These are phyloP conservation scores for Cossypha polioptera DNA, from an alignment of 2,797 vertebrate species.

Conservation along the genomic window DNA sequence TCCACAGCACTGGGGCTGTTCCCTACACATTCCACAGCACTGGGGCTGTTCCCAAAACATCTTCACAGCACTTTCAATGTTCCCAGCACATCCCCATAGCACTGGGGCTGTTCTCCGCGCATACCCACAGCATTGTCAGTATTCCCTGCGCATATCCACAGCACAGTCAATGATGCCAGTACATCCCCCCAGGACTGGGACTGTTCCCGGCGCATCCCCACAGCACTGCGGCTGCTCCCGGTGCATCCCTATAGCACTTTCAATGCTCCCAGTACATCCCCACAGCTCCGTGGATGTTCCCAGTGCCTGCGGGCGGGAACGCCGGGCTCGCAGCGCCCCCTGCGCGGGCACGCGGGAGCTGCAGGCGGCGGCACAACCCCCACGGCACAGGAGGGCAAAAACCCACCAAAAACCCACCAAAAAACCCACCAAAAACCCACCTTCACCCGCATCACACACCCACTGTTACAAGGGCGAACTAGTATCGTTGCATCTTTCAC, in stretches of 20 bases:
- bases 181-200: fast-evolving
- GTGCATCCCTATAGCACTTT: fast-evolving
- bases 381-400: fast-evolving
- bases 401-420: fast-evolving
- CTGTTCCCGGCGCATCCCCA: fast-evolving
- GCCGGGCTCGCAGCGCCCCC: background rate
- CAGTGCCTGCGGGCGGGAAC: background rate
- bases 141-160: too few species aligned
- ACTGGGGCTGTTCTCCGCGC: too few species aligned
- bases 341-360: background rate
- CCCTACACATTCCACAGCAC: too few species aligned
- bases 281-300: fast-evolving
- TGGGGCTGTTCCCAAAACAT: too few species aligned
- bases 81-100: too few species aligned
- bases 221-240: fast-evolving
- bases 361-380: background rate
- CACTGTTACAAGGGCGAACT: fast-evolving
- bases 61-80: too few species aligned
- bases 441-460: fast-evolving
- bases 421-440: fast-evolving
- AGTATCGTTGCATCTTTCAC: background rate
- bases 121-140: too few species aligned
- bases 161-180: fast-evolving
- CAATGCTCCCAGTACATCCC: fast-evolving
- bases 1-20: too few species aligned